Evolutionary conservation across 2,113 vertebrate genomes (phyloP).

Genomic region (Grammomys dolichurus): DNA sequence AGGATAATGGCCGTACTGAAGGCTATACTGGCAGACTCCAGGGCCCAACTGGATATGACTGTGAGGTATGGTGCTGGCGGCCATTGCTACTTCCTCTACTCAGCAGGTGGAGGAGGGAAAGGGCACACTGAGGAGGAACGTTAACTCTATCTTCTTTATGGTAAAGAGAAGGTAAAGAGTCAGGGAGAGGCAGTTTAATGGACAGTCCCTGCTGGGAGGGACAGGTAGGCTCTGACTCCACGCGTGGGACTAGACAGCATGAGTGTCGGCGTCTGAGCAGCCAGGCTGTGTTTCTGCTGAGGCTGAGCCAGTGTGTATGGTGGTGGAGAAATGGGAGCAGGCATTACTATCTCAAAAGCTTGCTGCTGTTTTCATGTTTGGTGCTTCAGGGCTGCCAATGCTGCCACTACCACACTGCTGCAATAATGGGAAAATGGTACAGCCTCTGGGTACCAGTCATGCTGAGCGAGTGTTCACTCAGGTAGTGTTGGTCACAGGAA

Average conservation of each 20-base stretch:
- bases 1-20: neutral
- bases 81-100: neutral
- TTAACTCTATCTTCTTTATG: neutral
- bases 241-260: neutral
- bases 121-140: neutral
- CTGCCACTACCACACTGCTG: conserved; percentile 8
- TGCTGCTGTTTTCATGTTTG: conserved; percentile 16
- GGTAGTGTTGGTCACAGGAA: conserved; percentile 45
- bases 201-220: conserved; percentile 21
- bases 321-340: neutral
- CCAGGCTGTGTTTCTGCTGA: neutral
- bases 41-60: neutral
- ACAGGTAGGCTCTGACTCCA: neutral
- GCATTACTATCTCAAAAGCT: neutral
- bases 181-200: conserved; percentile 9
- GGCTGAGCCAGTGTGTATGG: neutral
- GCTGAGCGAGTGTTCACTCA: conserved; percentile 65
- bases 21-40: neutral
- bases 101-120: neutral
- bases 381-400: conserved; percentile 31
- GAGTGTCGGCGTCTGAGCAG: neutral
- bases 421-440: conserved; percentile 41
- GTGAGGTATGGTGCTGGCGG: neutral
- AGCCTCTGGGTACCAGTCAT: conserved; percentile 68
- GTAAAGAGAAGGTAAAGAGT: conserved; percentile 38